phyloP scores from a whole-genome alignment of 2,797 vertebrate genomes.

The Gymnocypris eckloni region DNA sequence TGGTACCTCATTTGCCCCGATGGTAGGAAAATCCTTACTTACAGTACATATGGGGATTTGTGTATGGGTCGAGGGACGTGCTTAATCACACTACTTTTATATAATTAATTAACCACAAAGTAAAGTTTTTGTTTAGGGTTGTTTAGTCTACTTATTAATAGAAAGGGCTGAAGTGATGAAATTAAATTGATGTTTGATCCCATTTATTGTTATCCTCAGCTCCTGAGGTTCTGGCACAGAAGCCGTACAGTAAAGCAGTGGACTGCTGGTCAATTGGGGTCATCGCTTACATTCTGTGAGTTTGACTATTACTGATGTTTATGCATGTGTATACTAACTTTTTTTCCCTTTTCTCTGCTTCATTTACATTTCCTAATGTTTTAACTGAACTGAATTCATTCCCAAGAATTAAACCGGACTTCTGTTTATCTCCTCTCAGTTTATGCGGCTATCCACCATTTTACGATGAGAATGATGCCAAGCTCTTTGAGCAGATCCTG shows the following conservation, averaged over 20 bases:
- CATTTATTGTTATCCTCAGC: conserved; percentile 74
- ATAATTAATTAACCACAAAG: neutral
- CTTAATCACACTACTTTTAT: neutral
- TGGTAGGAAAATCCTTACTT: too few species aligned
- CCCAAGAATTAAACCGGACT: neutral
- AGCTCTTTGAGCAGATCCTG: conserved; percentile 97
- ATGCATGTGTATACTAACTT: neutral
- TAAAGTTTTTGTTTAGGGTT: neutral
- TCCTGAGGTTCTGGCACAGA: conserved; percentile 96
- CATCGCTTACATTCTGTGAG: conserved; percentile 95
- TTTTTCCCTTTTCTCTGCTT: neutral
- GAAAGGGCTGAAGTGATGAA: neutral
- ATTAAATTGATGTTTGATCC: neutral
- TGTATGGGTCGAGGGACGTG: neutral
- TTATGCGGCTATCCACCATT: conserved; percentile 95
- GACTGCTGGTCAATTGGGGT: conserved; percentile 99
- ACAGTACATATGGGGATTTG: neutral
- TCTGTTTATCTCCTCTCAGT: conserved; percentile 69
- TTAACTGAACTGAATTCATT: neutral
- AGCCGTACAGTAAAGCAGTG: conserved; percentile 97
- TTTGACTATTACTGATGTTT: conserved; percentile 45
- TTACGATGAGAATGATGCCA: conserved; percentile 96
- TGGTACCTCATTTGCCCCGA: neutral
- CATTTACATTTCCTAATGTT: neutral
- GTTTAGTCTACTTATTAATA: neutral